Evolutionary conservation across 2,797 vertebrate species (phyloP), one percentile per base, ranked within the genome.

Genomic region (Sebastes cheni): DNA sequence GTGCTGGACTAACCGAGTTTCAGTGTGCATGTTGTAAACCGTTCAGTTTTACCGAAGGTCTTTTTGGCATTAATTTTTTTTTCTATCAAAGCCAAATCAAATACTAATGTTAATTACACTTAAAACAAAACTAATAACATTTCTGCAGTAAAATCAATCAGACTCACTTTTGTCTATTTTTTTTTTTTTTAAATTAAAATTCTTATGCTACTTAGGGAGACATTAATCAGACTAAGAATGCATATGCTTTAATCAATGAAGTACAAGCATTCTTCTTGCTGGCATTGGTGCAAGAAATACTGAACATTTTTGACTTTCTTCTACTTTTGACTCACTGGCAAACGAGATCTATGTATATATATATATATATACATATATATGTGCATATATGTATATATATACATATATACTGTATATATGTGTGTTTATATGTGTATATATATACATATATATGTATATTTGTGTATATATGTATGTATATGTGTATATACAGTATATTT

Each of bases 1-100:
- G 72, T 64, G 83, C 82, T 82, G 89, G 82, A 71, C 87, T 54
- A 23, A 75, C 78, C 72, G 22, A 22, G 42, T 79, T 73, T 72
- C 32, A 34, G 14, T 32, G 9, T 59, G 59, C 68, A 30, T 30
- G 59, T 50, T 71, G 56, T 55, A 62, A 54, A 75, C 60, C 54
- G 22, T 69, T 34, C 16, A 59, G 14, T 16, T 67, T 25, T 20
- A 18, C 46, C 42, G 52, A 75, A 72, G 25, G 61, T 50, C 34
- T 52, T 71, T 62, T 36, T 75, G 23, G 50, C 46, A 56, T 32
- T 11, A 1, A 36, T 34, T 75, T 70, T 55, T 58, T 58, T 55
- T 42, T 58, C 32, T 29, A 30, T 50, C 20, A 52, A 72, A 80
- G 32, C 32, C 58, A 18, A 71, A 85, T 70, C 32, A 79, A 73